phyloP scores from a whole-genome alignment of 2,113 vertebrate genomes.

The Condylura cristata region DNA sequence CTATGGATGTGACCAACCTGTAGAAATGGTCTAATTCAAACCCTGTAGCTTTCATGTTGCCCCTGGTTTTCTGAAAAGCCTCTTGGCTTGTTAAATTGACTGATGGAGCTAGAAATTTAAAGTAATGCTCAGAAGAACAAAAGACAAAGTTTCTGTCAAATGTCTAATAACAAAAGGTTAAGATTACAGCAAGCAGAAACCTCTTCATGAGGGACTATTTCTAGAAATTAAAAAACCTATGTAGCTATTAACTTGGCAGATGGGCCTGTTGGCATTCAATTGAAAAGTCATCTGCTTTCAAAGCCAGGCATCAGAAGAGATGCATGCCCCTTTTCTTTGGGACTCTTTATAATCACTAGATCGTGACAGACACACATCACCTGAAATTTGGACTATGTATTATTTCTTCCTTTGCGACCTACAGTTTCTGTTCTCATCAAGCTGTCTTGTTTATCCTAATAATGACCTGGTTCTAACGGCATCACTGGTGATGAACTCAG shows the following conservation, averaged over 20 bases:
- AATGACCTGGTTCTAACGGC: background rate
- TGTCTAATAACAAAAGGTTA: slow-evolving; percentile 36
- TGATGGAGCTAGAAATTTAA: background rate
- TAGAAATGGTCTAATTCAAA: slow-evolving; percentile 55
- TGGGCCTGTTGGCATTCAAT: background rate
- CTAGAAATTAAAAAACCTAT: slow-evolving; percentile 45
- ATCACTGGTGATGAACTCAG: background rate
- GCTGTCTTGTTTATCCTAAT: background rate
- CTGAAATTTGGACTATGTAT: slow-evolving; percentile 5
- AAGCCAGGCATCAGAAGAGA: background rate
- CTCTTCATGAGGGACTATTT: slow-evolving; percentile 26
- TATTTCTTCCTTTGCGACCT: background rate
- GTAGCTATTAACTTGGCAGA: background rate
- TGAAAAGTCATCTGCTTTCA: slow-evolving; percentile 20
- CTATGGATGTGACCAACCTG: background rate
- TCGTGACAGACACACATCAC: background rate
- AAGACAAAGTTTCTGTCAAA: slow-evolving; percentile 45
- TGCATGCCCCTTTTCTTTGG: background rate
- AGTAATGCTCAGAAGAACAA: slow-evolving; percentile 45
- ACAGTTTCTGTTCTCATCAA: background rate
- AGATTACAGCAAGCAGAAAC: background rate
- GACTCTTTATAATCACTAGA: background rate
- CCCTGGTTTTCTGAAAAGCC: background rate
- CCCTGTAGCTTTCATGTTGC: background rate
- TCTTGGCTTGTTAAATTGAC: slow-evolving; percentile 52